A percentile compares a stretch with the other conserved stretches of the same genome.
Conservation (phyloP, 2,113 vertebrate genomes). For the Willisornis vidua region DNA sequence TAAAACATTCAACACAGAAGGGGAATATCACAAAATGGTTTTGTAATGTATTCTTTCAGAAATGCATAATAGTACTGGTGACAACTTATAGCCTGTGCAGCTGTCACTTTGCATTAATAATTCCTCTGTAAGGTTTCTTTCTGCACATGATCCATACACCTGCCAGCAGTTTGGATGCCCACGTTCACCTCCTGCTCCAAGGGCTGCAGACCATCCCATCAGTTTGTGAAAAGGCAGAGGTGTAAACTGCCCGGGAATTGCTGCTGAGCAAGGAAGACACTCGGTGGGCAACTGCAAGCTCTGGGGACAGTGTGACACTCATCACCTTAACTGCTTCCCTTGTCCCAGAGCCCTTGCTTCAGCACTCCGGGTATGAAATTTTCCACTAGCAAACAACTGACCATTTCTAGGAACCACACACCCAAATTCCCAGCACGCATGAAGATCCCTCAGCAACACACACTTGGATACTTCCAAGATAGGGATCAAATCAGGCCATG, state of each 20-base stretch:
- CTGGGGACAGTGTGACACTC: rapidly evolving
- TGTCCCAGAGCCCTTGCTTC: neutral
- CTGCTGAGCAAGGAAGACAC: neutral
- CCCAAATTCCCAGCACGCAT: neutral
- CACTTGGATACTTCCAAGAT: neutral
- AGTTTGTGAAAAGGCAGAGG: rapidly evolving
- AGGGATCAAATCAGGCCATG: neutral
- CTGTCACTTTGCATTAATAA: neutral
- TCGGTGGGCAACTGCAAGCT: neutral
- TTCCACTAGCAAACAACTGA: neutral
- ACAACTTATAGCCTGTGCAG: neutral
- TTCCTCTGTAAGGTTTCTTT: neutral
- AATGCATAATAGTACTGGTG: neutral
- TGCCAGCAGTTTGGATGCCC: neutral
- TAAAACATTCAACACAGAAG: neutral
- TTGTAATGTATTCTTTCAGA: neutral
- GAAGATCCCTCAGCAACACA: neutral
- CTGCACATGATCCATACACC: neutral
- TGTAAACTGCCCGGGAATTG: neutral
- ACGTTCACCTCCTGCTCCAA: neutral
- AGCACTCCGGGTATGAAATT: rapidly evolving
- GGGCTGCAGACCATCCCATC: neutral
- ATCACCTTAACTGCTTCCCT: rapidly evolving
- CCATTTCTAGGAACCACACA: neutral
- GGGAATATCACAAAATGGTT: neutral